Percentiles rank a stretch among this genome's conserved stretches.
Conservation (phyloP, 1,140 invertebrate genomes). For the Nomia melanderi region DNA sequence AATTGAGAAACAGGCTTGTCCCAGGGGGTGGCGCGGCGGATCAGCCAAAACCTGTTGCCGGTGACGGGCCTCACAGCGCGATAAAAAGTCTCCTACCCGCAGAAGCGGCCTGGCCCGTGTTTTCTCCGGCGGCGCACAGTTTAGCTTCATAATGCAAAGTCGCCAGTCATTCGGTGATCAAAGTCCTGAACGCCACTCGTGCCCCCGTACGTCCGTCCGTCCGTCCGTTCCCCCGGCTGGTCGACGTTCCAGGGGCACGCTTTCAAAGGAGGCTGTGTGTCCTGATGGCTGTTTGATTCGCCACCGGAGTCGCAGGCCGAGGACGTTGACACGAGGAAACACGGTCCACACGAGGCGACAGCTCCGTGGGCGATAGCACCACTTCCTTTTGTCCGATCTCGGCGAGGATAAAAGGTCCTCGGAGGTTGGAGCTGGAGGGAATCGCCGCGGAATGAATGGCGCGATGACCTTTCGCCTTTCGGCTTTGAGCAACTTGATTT, state of each 20-base stretch:
- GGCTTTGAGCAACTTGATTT: not conserved
- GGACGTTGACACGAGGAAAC: slow-evolving; percentile 66
- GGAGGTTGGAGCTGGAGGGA: not conserved
- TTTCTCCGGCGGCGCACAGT: slow-evolving; percentile 72
- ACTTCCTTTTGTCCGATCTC: slow-evolving; percentile 44
- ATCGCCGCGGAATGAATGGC: not conserved
- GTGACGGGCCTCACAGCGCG: slow-evolving; percentile 74
- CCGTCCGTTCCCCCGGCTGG: too few species aligned
- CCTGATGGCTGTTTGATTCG: slow-evolving; percentile 60
- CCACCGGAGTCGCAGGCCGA: slow-evolving; percentile 36
- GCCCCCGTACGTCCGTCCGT: slow-evolving; percentile 47
- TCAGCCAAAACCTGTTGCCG: slow-evolving; percentile 70
- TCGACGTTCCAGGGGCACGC: slow-evolving; percentile 37
- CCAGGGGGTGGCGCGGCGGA: slow-evolving; percentile 11
- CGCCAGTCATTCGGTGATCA: slow-evolving; percentile 76
- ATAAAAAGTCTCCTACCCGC: slow-evolving; percentile 73
- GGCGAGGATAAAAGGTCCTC: slow-evolving; percentile 12
- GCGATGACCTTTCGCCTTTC: not conserved
- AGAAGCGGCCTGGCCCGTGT: slow-evolving; percentile 67
- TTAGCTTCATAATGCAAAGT: slow-evolving; percentile 75
- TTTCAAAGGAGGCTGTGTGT: slow-evolving; percentile 51
- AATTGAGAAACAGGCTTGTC: slow-evolving; percentile 18
- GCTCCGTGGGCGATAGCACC: slow-evolving; percentile 38
- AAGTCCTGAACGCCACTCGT: slow-evolving; percentile 69
- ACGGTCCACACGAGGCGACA: slow-evolving; percentile 38